Conservation (phyloP, 1,140 invertebrate species). For the Camponotus vicinus region DNA sequence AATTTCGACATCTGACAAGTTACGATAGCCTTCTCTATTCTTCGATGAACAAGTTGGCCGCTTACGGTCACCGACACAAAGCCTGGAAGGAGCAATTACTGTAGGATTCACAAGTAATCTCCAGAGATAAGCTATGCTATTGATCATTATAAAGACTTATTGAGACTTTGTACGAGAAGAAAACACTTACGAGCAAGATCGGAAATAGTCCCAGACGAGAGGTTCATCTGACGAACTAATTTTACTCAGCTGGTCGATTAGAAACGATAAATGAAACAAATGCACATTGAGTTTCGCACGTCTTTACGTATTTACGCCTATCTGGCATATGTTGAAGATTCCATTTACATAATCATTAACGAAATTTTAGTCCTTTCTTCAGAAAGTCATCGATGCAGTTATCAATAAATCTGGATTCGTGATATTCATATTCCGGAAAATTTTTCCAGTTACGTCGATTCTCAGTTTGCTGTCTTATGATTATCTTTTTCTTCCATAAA, state of each 20-base stretch:
- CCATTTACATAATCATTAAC: slow-evolving; percentile 4
- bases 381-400: background rate
- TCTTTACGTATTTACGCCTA: slow-evolving; percentile 35
- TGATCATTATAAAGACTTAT: slow-evolving; percentile 38
- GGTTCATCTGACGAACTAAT: slow-evolving; percentile 59
- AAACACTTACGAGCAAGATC: background rate
- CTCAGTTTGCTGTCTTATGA: background rate
- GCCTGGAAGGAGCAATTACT: slow-evolving; percentile 41
- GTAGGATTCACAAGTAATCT: slow-evolving; percentile 27
- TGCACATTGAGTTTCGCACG: slow-evolving; percentile 43
- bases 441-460: background rate
- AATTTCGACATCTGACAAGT: background rate
- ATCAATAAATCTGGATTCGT: background rate
- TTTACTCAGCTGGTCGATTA: slow-evolving; percentile 56
- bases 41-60: background rate
- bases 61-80: background rate
- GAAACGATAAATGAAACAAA: slow-evolving; percentile 35
- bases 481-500: background rate
- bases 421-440: background rate
- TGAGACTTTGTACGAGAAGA: background rate
- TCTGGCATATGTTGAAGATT: slow-evolving; percentile 34
- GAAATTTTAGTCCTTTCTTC: background rate
- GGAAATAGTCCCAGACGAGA: background rate
- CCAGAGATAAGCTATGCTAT: background rate
- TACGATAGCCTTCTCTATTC: background rate